These are phyloP conservation scores for Pseudopodoces humilis DNA, from an alignment of 2,113 vertebrate genomes.

Conservation along the genomic window DNA sequence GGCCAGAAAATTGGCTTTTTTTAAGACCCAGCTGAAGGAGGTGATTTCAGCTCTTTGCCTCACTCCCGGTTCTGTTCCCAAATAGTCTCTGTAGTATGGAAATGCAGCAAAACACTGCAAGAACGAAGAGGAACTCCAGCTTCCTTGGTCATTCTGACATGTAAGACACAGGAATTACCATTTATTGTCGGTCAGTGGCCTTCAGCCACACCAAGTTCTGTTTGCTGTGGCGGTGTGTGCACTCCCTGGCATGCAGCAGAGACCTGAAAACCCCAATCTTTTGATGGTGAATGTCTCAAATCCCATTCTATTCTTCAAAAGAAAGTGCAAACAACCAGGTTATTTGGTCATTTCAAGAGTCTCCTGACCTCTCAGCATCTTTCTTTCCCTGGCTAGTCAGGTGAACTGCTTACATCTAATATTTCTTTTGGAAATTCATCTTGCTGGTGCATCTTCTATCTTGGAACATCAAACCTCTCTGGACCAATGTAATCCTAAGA, in stretches of 20 bases:
- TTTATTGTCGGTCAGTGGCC: neutral
- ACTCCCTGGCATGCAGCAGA: neutral
- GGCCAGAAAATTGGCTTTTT: neutral
- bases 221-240: neutral
- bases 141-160: neutral
- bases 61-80: neutral
- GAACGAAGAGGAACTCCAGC: neutral
- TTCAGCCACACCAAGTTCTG: neutral
- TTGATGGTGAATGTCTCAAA: neutral
- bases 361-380: neutral
- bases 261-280: neutral
- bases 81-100: neutral
- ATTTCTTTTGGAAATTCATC: conserved; percentile 9
- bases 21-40: neutral
- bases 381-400: neutral
- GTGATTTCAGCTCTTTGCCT: neutral
- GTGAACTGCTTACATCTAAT: neutral
- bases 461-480: conserved; percentile 21
- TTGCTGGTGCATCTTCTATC: neutral
- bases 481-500: conserved; percentile 15
- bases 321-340: neutral
- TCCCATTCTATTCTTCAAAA: neutral
- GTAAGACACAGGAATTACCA: neutral
- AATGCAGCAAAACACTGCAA: neutral
- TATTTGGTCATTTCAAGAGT: neutral